Percentiles rank a stretch among this genome's conserved stretches.
These are phyloP conservation scores for Spilogale gracilis DNA, from an alignment of 2,113 vertebrate species.

Conservation along the genomic window DNA sequence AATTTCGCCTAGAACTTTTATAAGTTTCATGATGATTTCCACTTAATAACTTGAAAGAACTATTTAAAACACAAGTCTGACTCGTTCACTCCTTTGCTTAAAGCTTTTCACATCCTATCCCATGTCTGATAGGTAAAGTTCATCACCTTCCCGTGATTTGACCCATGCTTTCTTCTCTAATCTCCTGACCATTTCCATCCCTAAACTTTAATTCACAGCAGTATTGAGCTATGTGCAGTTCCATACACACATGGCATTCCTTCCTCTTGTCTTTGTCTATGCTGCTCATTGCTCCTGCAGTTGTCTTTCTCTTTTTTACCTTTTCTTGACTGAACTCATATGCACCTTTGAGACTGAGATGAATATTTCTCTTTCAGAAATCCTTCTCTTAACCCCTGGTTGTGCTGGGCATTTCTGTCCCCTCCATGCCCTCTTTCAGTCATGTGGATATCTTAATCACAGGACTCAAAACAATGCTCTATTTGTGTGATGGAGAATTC, in stretches of 20 bases:
- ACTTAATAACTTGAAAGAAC: conserved; percentile 12
- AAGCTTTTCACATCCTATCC: not conserved
- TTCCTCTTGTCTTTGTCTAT: not conserved
- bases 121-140: conserved; percentile 1
- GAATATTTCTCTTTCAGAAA: conserved; percentile 43
- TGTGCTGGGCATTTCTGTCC: not conserved
- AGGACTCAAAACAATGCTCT: not conserved
- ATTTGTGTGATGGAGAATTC: not conserved
- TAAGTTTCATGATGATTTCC: not conserved
- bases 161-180: not conserved
- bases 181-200: not conserved
- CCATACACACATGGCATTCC: not conserved
- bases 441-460: not conserved
- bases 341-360: conserved; percentile 15
- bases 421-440: not conserved
- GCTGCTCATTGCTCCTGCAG: not conserved
- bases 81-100: conserved; percentile 1
- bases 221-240: not conserved
- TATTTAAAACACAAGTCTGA: conserved; percentile 50
- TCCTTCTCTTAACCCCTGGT: not conserved
- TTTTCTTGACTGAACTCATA: conserved; percentile 15
- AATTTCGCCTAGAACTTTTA: not conserved
- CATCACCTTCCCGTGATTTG: not conserved
- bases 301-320: not conserved
- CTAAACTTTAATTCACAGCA: not conserved